phyloP scores from a whole-genome alignment of 2,888 invertebrate species.

The Hemithea aestivaria region DNA sequence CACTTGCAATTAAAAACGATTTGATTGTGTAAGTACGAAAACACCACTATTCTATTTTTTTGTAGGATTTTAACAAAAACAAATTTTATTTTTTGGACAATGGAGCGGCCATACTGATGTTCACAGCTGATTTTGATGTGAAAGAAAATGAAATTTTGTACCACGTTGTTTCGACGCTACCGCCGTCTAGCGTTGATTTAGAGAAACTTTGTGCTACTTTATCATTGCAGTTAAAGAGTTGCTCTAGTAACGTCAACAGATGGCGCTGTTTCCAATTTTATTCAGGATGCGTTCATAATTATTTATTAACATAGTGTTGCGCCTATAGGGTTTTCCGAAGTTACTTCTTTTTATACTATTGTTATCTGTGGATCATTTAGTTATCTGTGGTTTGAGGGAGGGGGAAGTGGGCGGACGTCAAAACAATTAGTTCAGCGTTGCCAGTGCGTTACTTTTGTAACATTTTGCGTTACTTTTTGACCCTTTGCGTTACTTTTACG shows the following conservation, averaged over 20 bases:
- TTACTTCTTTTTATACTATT: no score
- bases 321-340: no score
- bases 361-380: no score
- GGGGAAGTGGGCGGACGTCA: constrained; percentile 3
- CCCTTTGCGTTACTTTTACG: no score
- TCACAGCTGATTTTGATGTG: constrained; percentile 80
- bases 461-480: no score
- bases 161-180: constrained; percentile 68
- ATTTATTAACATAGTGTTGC: no score
- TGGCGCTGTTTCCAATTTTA: background rate
- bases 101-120: constrained; percentile 77
- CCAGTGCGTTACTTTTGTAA: no score
- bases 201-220: constrained; percentile 40
- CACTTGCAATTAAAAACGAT: constrained; percentile 51
- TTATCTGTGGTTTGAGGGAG: constrained; percentile 3
- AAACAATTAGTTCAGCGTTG: no score
- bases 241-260: background rate
- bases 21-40: constrained; percentile 62
- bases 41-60: constrained; percentile 67
- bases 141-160: constrained; percentile 62
- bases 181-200: constrained; percentile 45
- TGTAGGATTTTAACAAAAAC: constrained; percentile 62
- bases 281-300: constrained; percentile 8
- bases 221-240: constrained; percentile 30
- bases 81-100: constrained; percentile 66